phyloP scores from a whole-genome alignment of 2,888 invertebrate genomes.

The Silvanus unidentatus region DNA sequence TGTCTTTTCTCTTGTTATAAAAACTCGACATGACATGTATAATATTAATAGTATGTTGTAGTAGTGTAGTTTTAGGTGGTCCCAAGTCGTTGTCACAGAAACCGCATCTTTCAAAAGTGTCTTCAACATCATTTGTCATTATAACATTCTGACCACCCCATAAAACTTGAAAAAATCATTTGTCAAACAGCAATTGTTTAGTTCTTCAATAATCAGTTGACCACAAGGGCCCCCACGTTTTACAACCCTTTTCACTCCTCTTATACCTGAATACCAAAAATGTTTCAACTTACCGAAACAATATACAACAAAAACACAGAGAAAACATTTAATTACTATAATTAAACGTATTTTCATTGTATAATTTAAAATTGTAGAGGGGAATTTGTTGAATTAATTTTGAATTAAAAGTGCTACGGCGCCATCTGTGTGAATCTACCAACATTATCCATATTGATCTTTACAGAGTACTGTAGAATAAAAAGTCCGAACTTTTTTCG shows the following conservation, averaged over 20 bases:
- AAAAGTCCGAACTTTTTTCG: too few relatives aligned
- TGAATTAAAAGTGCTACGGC: too few relatives aligned
- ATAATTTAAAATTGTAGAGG: too few relatives aligned
- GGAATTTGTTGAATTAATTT: too few relatives aligned
- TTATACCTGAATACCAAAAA: too few relatives aligned
- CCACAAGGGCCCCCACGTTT: slow-evolving; percentile 20
- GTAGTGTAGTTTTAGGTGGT: slow-evolving; percentile 40
- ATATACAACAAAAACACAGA: too few relatives aligned
- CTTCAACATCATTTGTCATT: slow-evolving; percentile 47
- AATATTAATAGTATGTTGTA: slow-evolving; percentile 35
- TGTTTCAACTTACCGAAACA: too few relatives aligned
- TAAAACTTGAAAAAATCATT: slow-evolving; percentile 44
- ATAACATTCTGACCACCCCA: slow-evolving; percentile 40
- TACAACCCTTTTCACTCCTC: not conserved
- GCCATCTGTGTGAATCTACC: too few relatives aligned
- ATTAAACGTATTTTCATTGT: too few relatives aligned
- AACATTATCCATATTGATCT: too few relatives aligned
- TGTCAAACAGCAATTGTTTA: slow-evolving; percentile 45
- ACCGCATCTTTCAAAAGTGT: slow-evolving; percentile 37
- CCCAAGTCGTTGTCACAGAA: slow-evolving; percentile 34
- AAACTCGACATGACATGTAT: slow-evolving; percentile 29
- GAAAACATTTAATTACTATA: too few relatives aligned
- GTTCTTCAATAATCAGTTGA: slow-evolving; percentile 31
- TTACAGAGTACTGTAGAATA: too few relatives aligned
- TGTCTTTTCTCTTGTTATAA: slow-evolving; percentile 21